These are phyloP conservation scores for Bradypus variegatus DNA, from an alignment of 2,797 vertebrate species.

Conservation along the genomic window DNA sequence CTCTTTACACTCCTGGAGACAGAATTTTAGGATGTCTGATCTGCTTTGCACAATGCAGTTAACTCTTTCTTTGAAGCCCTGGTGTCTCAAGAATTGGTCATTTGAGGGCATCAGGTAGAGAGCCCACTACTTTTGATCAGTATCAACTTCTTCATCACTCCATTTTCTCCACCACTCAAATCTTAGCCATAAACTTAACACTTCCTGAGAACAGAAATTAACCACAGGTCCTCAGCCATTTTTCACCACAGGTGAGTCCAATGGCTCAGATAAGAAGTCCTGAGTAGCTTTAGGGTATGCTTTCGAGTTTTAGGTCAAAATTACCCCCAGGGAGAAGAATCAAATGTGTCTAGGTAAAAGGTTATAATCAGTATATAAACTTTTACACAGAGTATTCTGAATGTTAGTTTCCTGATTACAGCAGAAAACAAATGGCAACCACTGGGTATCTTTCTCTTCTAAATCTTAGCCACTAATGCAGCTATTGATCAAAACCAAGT, in stretches of 20 bases:
- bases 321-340: neutral
- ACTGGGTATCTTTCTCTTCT: neutral
- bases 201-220: neutral
- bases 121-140: no score
- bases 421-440: neutral
- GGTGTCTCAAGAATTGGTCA: no score
- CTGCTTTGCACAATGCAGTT: no score
- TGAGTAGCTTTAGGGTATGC: neutral
- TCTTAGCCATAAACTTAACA: neutral
- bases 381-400: neutral
- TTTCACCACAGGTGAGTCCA: neutral
- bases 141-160: neutral
- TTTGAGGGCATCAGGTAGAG: no score
- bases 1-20: no score
- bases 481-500: neutral
- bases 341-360: neutral
- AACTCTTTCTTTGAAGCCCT: no score
- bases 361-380: neutral
- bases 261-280: neutral
- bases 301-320: neutral
- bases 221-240: neutral
- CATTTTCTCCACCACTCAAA: neutral
- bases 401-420: neutral
- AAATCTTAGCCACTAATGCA: neutral
- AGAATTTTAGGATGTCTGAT: no score